Evolutionary conservation across 2,888 invertebrate genomes (phyloP), one percentile per base, ranked within the genome.

Genomic region (Eupithecia dodoneata): DNA sequence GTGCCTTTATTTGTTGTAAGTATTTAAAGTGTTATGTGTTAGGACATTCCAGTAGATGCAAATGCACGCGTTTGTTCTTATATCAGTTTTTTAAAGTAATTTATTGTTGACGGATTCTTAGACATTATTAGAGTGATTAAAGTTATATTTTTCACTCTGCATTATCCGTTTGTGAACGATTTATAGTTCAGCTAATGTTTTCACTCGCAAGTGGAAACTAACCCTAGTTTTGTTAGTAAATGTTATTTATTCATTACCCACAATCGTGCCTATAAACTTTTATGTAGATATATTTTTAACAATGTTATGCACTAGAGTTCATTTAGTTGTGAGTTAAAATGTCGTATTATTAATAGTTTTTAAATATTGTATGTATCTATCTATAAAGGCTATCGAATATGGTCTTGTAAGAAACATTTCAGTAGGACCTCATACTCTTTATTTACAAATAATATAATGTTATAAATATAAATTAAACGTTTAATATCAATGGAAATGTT

Each of bases 381-480:
- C 70, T 74, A 87, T 89, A 41, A 89, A 89, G 91, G 90, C 88
- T 91, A 90, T 89, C 89, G 91, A 91, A 94, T 92, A 92, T 91
- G 93, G 92, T 93, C 92, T 92, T 91, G 90, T 92, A 91, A 88
- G 88, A 91, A 73, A 90, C 89, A 91, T 90, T 88, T 91, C 89
- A 91, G 86, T 94, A 94, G 93, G 92, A 94, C 94, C 93, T 69
- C 67, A 69, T 69, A 44, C 67, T 93, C 92, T 94, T 93, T 95
- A 95, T 95, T 95, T 95, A 95, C 94, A 95, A 88, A 94, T 94
- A 95, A 95, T 94, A 95, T 94, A 94, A 95, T 95, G 95, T 95
- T 95, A 95, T 89, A 92, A 92, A 93, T 93, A 94, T 92, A 94
- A 95, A 95, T 91, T 93, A 94, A 95, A 94, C 93, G 92, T 94